Evolutionary conservation across 2,888 invertebrate species (phyloP), one percentile per base, ranked within the genome.

Genomic region (Tachina lurida): DNA sequence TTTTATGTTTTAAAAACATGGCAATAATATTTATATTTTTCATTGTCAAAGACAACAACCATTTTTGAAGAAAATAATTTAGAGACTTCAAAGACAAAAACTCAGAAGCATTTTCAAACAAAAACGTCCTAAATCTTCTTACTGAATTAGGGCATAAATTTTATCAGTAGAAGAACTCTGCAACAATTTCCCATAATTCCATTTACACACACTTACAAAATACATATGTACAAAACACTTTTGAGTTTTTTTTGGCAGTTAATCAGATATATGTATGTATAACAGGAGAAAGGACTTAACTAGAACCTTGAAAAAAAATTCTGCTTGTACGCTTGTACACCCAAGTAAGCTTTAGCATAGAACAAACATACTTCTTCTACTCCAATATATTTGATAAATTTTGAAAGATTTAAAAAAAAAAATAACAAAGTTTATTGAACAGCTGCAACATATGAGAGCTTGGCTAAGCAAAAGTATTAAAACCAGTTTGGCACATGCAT

Each of bases 361-460:
- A 49, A 60, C 17, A 22, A 2, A 31, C 31, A 31, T 22, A 73
- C 17, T 67, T 71, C 47, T 47, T 19, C 9, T 19, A 54, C 13
- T 19, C 5, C 7, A 31, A 31, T 31, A 31, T 31, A 31, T 63
- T 65, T 63, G 2, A 60, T 65, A 47, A 52, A 39, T 71, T 15
- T 19, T 63, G n/a, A 73, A 76, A 49, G 63, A 62, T 47, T 47
- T 39, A 7, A 7, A 7, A 49, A 19, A 49, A 65, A 22, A 65
- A 47, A 47, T 45, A 68, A 10, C 13, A 31, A 82, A 85, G 85
- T 86, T 82, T 82, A 79, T 79, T 71, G 75, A 86, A 79, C 85
- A 87, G 85, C 85, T 86, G 85, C 85, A 87, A 87, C 65, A 60
- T 85, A 80, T 74, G 58, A 77, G 45, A 80, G 76, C 70, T 81